phyloP scores from a whole-genome alignment of 1,140 invertebrate genomes.

The Atta texana region DNA sequence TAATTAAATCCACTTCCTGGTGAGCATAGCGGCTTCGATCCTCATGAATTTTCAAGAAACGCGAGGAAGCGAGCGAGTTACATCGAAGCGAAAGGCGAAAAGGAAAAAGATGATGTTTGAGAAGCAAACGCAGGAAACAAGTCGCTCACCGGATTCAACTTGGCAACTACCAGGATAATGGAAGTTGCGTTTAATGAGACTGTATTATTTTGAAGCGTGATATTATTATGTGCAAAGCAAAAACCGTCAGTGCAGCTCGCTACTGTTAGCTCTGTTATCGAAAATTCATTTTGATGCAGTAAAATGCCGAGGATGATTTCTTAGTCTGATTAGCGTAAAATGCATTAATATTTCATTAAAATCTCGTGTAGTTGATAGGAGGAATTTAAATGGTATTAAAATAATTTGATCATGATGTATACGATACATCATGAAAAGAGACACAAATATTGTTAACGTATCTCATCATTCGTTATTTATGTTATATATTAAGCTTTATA shows the following conservation, averaged over 20 bases:
- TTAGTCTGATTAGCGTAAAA: background rate
- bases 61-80: conserved; percentile 44
- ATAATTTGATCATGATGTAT: background rate
- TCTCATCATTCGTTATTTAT: background rate
- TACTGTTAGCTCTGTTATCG: background rate
- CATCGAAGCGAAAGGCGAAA: conserved; percentile 26
- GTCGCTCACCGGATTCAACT: conserved; percentile 24
- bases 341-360: background rate
- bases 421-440: background rate
- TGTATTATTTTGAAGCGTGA: conserved; percentile 36
- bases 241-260: background rate
- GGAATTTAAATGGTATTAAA: background rate
- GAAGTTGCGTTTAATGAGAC: conserved; percentile 25
- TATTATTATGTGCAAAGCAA: conserved; percentile 48
- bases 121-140: conserved; percentile 35
- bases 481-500: background rate
- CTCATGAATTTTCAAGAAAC: conserved; percentile 69
- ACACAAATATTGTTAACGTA: background rate
- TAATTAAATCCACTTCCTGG: conserved; percentile 69
- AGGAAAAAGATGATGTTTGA: conserved; percentile 28
- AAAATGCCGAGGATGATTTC: background rate
- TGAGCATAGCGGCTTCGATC: conserved; percentile 44
- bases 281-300: background rate
- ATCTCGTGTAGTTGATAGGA: background rate
- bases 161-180: conserved; percentile 40